Percentiles rank a stretch among this genome's conserved stretches.
Conservation (phyloP, 1,140 invertebrate species). For the Microplitis demolitor region DNA sequence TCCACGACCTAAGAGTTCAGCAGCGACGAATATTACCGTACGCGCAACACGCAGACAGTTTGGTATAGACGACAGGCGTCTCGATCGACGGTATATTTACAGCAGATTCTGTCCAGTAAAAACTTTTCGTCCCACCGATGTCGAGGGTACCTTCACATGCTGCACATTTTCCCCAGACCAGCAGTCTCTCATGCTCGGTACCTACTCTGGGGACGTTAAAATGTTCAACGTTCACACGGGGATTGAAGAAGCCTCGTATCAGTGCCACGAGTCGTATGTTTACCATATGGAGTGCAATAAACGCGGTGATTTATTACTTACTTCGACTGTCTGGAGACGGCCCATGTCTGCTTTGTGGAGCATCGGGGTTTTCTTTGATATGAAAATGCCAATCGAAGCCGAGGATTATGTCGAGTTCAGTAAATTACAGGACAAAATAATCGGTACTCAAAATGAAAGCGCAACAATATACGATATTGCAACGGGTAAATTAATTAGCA, state of each 20-base stretch:
- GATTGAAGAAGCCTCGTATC: constrained; percentile 76
- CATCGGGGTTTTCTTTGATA: constrained; percentile 73
- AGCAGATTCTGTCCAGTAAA: constrained; percentile 87
- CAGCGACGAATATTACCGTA: constrained; percentile 75
- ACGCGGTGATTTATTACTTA: constrained; percentile 80
- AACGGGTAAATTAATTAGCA: constrained; percentile 76
- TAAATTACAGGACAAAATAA: constrained; percentile 85
- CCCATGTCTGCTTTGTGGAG: constrained; percentile 88
- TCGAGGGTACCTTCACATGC: constrained; percentile 83
- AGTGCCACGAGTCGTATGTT: constrained; percentile 84
- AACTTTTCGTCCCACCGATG: constrained; percentile 74
- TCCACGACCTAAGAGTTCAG: constrained; percentile 73
- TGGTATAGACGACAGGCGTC: constrained; percentile 63
- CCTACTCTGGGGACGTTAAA: constrained; percentile 85
- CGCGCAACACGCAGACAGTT: constrained; percentile 64
- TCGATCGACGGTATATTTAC: constrained; percentile 84
- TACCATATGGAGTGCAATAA: constrained; percentile 76
- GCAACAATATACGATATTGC: constrained; percentile 87
- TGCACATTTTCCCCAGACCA: constrained; percentile 79
- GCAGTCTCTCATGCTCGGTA: constrained; percentile 83
- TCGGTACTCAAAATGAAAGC: constrained; percentile 80
- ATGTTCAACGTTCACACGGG: constrained; percentile 83
- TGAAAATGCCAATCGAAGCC: constrained; percentile 75
- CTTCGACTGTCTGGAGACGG: constrained; percentile 81
- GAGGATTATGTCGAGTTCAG: constrained; percentile 93